These are phyloP conservation scores for Oligia fasciuncula DNA, from an alignment of 2,888 invertebrate genomes.

Conservation along the genomic window DNA sequence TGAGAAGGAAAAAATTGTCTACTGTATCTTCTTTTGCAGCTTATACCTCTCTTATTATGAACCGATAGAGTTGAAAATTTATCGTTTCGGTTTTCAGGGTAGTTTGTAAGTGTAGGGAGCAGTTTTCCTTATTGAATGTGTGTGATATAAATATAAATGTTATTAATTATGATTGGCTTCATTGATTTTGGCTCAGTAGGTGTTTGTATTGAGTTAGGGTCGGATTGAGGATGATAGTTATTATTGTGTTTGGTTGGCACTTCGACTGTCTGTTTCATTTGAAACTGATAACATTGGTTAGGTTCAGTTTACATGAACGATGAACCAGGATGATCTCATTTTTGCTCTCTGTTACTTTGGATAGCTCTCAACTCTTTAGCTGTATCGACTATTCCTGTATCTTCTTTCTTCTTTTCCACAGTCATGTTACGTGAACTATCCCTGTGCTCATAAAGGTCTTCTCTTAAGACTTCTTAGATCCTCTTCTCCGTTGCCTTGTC, in stretches of 20 bases:
- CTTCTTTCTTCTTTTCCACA: not conserved
- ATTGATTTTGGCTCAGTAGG: constrained; percentile 71
- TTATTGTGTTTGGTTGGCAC: constrained; percentile 1
- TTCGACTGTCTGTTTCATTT: not conserved
- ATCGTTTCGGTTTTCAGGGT: constrained; percentile 25
- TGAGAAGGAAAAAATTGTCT: constrained; percentile 83
- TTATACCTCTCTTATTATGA: constrained; percentile 39
- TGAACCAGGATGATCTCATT: not conserved
- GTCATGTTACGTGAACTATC: not conserved
- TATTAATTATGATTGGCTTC: constrained; percentile 76
- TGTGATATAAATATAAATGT: constrained; percentile 78
- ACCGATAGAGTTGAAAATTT: constrained; percentile 58
- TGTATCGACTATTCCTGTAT: not conserved
- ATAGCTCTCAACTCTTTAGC: not conserved
- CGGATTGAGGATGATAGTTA: constrained; percentile 11
- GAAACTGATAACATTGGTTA: not conserved
- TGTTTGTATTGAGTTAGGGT: constrained; percentile 48
- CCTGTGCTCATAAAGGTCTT: too few relatives aligned
- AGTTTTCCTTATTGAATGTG: constrained; percentile 79
- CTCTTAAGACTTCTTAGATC: not conserved
- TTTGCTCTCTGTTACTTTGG: not conserved
- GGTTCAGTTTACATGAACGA: not conserved
- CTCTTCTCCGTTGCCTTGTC: not conserved
- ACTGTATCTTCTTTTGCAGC: constrained; percentile 49
- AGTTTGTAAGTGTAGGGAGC: constrained; percentile 47